Base-by-base conservation (phyloP, 1,140 invertebrate species). In the Palaemon carinicauda region DNA sequence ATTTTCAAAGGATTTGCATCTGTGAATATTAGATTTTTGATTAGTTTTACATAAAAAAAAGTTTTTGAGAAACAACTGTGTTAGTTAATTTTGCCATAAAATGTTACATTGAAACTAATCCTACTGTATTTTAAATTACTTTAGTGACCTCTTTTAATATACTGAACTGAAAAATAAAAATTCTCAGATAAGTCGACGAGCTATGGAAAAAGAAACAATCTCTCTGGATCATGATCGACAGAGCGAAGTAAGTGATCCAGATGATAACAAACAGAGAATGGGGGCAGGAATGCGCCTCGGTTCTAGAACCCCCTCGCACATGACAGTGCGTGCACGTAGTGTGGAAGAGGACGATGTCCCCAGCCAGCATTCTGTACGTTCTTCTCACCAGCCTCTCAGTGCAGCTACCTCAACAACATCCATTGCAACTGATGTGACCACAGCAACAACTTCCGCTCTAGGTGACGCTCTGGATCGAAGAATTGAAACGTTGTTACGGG, bases 401-500 rank as follows among this genome's bases (percentile, higher is more conserved):
- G 95, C 96, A 90, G 95, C 95, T 12, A 96, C 96, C 53, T 96
- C 95, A 0, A 94, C 96, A 82, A 96, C 96, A 91, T 96, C 95
- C 3, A 93, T 96, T 90, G 95, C 95, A 27, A 95, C 95, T 9
- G 95, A 96, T 90, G 94, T 93, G 91, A 89, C 92, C 91, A 80
- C 93, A 82, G 91, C 93, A 60, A 87, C 92, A 5, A 73, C 78
- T 7, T 88, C 86, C 89, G 90, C 69, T 74, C 91, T 95, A n/a
- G 94, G 95, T 9, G 97, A 98, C 91, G 95, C 95, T 0, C 92
- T 99, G 51, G 99, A 99, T 92, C 95, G 96, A 0, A 97, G 98
- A 92, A 97, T 99, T 90, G 98, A 99, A 91, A 94, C 94, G 31
- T 92, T 99, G 80, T 92, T 99, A 5, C 93, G 97, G 14, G 97